phyloP scores from a whole-genome alignment of 1,140 invertebrate species.

The Drosophila sturtevanti region DNA sequence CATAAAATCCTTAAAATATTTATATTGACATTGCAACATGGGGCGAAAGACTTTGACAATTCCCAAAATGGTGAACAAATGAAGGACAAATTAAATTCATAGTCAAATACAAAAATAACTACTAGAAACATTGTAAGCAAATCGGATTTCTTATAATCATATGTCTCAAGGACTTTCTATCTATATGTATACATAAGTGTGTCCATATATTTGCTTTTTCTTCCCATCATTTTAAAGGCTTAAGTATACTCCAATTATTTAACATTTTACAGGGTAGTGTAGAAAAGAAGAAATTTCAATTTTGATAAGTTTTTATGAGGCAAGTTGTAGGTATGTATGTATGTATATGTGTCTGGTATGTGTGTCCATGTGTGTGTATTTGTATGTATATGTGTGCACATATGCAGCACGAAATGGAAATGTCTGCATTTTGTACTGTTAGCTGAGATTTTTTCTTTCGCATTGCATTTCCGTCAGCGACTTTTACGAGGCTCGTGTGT shows the following conservation, averaged over 20 bases:
- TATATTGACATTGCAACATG: no score
- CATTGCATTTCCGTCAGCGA: conserved; percentile 70
- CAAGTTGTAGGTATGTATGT: not conserved
- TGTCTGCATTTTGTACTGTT: conserved; percentile 54
- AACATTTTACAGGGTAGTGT: not conserved
- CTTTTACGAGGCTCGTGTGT: conserved; percentile 61
- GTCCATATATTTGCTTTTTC: not conserved
- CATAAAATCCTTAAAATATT: no score
- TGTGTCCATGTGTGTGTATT: conserved; percentile 5
- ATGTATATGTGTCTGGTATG: conserved; percentile 19
- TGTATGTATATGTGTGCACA: not conserved
- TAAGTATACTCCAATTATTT: conserved; percentile 5
- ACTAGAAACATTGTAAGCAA: no score
- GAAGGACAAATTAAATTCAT: no score
- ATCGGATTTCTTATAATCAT: no score
- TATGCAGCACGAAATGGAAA: conserved; percentile 41
- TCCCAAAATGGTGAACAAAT: no score
- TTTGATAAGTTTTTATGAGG: conserved; percentile 67
- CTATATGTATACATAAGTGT: no score
- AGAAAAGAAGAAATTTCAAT: conserved; percentile 59
- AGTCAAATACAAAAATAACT: no score
- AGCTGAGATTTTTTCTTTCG: conserved; percentile 58
- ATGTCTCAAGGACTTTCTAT: no score
- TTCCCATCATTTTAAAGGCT: not conserved
- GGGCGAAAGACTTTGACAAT: no score